phyloP scores from a whole-genome alignment of 2,797 vertebrate genomes.

The Galago senegalensis region DNA sequence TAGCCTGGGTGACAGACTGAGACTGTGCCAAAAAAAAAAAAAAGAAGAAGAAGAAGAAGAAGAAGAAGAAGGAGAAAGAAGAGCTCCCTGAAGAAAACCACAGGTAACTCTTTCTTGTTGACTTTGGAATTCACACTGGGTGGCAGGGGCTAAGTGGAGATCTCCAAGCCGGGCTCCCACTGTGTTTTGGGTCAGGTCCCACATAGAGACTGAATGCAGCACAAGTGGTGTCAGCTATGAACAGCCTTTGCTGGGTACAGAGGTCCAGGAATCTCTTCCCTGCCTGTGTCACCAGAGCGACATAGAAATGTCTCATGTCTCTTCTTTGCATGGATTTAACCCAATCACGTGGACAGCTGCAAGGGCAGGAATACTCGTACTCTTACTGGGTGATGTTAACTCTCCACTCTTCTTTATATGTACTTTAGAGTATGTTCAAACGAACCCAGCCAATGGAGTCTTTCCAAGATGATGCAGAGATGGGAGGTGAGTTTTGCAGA shows the following conservation, averaged over 20 bases:
- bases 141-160: not conserved
- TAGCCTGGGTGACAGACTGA: no score
- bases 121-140: not conserved
- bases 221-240: rapidly evolving
- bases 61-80: not conserved
- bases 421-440: rapidly evolving
- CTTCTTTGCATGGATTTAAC: not conserved
- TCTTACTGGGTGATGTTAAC: not conserved
- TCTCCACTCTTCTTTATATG: not conserved
- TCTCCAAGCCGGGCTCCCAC: not conserved
- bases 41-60: no score
- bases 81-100: not conserved
- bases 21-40: no score
- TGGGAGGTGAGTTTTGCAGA: not conserved
- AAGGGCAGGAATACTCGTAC: rapidly evolving
- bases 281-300: rapidly evolving
- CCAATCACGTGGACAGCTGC: rapidly evolving
- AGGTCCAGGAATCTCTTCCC: rapidly evolving
- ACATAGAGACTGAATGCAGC: rapidly evolving
- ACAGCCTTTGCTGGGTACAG: not conserved
- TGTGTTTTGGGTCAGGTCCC: rapidly evolving
- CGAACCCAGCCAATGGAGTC: not conserved
- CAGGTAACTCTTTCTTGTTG: not conserved
- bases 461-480: not conserved
- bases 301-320: rapidly evolving